phyloP scores from a whole-genome alignment of 1,140 invertebrate species.

The Drosophila subobscura region DNA sequence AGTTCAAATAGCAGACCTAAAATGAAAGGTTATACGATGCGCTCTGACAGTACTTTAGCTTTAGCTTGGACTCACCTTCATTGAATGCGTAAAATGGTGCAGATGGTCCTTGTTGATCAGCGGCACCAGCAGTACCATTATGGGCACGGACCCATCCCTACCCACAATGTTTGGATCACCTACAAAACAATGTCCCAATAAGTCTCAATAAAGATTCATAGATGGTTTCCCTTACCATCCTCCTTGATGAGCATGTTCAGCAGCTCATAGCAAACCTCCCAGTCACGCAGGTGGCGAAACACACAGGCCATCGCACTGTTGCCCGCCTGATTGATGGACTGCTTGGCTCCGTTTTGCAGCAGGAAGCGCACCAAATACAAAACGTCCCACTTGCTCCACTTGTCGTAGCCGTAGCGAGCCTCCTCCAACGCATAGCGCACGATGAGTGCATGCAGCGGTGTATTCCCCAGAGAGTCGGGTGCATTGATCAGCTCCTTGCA shows the following conservation, averaged over 20 bases:
- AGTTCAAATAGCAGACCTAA: conserved; percentile 90
- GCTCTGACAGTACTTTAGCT: not conserved
- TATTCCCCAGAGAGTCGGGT: conserved; percentile 88
- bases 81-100: conserved; percentile 89
- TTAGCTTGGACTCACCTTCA: conserved; percentile 85
- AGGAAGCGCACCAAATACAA: conserved; percentile 87
- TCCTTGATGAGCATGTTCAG: conserved; percentile 89
- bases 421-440: conserved; percentile 90
- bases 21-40: not conserved
- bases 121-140: conserved; percentile 90
- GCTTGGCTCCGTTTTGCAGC: conserved; percentile 87
- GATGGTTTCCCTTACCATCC: conserved; percentile 84
- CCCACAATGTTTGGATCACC: conserved; percentile 88
- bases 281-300: conserved; percentile 89
- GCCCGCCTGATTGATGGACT: conserved; percentile 88
- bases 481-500: conserved; percentile 89
- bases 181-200: conserved; percentile 42
- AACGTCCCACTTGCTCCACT: conserved; percentile 90
- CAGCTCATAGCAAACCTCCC: conserved; percentile 90
- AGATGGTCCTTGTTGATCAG: conserved; percentile 90
- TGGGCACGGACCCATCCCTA: conserved; percentile 88
- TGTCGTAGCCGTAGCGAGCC: conserved; percentile 87
- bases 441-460: conserved; percentile 87
- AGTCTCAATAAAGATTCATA: not conserved
- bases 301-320: conserved; percentile 90